Evolutionary conservation across 2,113 vertebrate genomes (phyloP), one percentile per base, ranked within the genome.

Genomic region (Elephas maximus): DNA sequence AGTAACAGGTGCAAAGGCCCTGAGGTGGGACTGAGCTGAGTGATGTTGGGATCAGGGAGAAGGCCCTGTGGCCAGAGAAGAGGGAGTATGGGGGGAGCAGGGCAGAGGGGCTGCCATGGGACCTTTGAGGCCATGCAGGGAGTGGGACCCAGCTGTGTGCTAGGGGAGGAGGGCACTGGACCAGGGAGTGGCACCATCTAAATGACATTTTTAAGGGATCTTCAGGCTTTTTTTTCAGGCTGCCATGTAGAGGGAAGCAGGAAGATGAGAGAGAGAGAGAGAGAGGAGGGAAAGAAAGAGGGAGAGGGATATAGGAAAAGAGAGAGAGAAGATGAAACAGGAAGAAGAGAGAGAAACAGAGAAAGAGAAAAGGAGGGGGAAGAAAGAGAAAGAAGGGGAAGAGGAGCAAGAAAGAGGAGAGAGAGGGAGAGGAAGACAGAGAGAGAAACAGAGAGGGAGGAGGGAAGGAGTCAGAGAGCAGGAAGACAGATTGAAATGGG

Each of bases 1-100:
- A 3, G 15, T 14, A 10, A 21, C 21, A 4, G 0, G 4, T 86
- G 69, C 82, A 87, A 67, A 76, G 76, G 67, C 57, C 45, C 76
- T 9, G 30, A 20, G 69, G 62, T 26, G 11, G 57, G 45, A 8
- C 26, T 8, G 44, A 62, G 17, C 93, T 53, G 71, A 51, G 3
- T 2, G 26, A 17, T 33, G n/a, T 65, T 53, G 26, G 41, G 45
- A 1, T 48, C 44, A 26, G n/a, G 12, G 73, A 74, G 33, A n/a
- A 30, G 28, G 37, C 26, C 17, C 2, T 0, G 1, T 17, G 57
- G 73, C 23, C 18, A 0, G n/a, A 26, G 44, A 26, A 44, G 51
- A 57, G 62, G 4, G 30, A 4, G 20, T 10, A 2, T 11, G 51
- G 26, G 33, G 4, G 57, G 53, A 57, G 53, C 11, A 57, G 53